Conservation (phyloP, 2,888 invertebrate species). For the Drosophila aldrichi region DNA sequence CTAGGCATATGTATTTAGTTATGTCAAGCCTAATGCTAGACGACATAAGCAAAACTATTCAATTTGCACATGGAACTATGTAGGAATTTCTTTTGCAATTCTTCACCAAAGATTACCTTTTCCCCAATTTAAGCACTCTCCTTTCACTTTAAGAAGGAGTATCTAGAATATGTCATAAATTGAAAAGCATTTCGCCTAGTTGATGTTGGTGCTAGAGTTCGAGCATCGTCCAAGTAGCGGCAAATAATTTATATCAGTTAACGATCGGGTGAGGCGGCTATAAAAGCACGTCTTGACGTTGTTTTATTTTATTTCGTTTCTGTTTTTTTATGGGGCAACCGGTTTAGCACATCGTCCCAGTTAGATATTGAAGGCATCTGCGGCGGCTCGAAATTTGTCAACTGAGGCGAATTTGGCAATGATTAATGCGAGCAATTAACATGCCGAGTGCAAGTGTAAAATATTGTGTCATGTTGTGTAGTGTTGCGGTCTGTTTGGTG, state of each 20-base stretch:
- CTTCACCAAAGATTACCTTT: too few species aligned
- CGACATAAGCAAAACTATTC: too few species aligned
- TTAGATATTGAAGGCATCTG: background rate
- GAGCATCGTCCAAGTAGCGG: background rate
- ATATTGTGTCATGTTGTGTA: slow-evolving; percentile 17
- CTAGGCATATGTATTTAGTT: too few species aligned
- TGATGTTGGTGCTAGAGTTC: background rate
- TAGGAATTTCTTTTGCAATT: too few species aligned
- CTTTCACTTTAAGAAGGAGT: background rate
- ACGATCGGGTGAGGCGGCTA: slow-evolving; percentile 7
- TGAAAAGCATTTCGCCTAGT: background rate
- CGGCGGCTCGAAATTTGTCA: slow-evolving; percentile 20
- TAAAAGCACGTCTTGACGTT: background rate
- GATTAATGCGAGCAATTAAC: slow-evolving; percentile 58
- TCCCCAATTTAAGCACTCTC: too few species aligned
- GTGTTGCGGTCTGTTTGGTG: slow-evolving; percentile 34
- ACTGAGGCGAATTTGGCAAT: slow-evolving; percentile 23
- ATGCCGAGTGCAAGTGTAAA: slow-evolving; percentile 27
- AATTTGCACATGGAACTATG: too few species aligned
- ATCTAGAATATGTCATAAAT: too few species aligned
- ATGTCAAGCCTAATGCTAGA: too few species aligned
- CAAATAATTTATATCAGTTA: slow-evolving; percentile 1
- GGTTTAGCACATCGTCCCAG: slow-evolving; percentile 7
- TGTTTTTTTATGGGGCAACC: background rate
- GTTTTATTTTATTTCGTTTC: background rate